Evolutionary conservation across 1,140 invertebrate species (phyloP).

Genomic region (Prorops nasuta): DNA sequence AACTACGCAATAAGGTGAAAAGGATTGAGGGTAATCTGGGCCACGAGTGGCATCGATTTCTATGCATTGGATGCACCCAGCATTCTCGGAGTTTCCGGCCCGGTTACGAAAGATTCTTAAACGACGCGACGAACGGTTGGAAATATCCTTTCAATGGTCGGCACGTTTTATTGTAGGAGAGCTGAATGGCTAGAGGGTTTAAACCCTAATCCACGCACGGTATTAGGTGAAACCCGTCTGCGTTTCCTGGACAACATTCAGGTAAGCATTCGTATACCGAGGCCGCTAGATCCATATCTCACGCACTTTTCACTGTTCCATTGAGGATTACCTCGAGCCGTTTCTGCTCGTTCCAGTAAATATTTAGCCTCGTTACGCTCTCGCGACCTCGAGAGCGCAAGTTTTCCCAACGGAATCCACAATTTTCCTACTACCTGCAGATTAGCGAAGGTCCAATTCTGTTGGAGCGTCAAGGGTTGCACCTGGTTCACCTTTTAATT

Average conservation of each 20-base stretch:
- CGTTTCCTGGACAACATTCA: slow-evolving; percentile 36
- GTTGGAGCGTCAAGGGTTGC: too few relatives aligned
- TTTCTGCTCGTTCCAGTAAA: slow-evolving; percentile 27
- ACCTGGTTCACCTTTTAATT: too few relatives aligned
- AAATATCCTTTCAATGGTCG: slow-evolving; percentile 22
- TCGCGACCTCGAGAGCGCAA: slow-evolving; percentile 9
- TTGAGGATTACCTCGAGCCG: slow-evolving; percentile 9
- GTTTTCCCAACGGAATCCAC: background rate
- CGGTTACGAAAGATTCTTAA: slow-evolving; percentile 29
- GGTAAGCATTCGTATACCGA: slow-evolving; percentile 23
- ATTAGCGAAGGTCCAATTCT: too few relatives aligned
- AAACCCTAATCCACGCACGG: slow-evolving; percentile 40
- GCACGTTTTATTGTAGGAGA: slow-evolving; percentile 26
- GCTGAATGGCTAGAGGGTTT: slow-evolving; percentile 31
- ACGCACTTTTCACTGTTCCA: slow-evolving; percentile 1
- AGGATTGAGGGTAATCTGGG: background rate
- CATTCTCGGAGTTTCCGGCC: slow-evolving; percentile 21
- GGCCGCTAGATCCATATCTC: slow-evolving; percentile 30
- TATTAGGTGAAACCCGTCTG: slow-evolving; percentile 47
- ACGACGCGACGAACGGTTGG: slow-evolving; percentile 19
- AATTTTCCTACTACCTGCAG: too few relatives aligned
- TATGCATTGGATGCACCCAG: slow-evolving; percentile 6
- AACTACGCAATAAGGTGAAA: too few relatives aligned
- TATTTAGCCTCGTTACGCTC: slow-evolving; percentile 36
- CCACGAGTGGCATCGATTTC: background rate